Conservation (phyloP, 2,888 invertebrate genomes). For the Chrysolina haemoptera region DNA sequence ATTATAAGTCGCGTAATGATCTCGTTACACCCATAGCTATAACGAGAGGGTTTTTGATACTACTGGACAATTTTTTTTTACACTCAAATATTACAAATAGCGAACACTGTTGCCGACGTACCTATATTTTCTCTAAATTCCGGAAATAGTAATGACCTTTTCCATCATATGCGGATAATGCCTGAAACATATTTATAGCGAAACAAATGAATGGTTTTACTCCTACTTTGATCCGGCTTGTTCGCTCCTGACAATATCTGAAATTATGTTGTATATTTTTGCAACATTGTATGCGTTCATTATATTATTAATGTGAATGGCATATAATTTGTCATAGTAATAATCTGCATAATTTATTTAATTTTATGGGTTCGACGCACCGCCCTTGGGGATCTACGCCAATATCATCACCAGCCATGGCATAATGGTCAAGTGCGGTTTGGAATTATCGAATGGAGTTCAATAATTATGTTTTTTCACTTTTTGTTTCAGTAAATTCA, state of each 20-base stretch:
- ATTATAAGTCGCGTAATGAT: no score
- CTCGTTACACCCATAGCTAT: no score
- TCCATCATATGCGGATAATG: neutral
- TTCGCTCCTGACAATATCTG: slow-evolving; percentile 26
- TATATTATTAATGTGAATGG: slow-evolving; percentile 44
- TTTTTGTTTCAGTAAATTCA: no score
- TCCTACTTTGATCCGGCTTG: neutral
- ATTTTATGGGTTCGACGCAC: slow-evolving; percentile 40
- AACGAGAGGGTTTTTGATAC: no score
- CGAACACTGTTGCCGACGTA: no score
- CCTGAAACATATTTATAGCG: neutral
- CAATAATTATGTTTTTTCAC: neutral
- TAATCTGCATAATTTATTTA: slow-evolving; percentile 44
- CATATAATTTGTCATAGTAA: slow-evolving; percentile 45
- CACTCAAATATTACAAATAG: no score
- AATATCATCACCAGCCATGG: slow-evolving; percentile 14
- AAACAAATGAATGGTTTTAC: neutral
- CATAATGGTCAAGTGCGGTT: slow-evolving; percentile 7
- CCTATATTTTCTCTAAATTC: no score
- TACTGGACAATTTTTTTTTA: no score
- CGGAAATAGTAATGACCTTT: neutral
- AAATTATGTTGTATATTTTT: slow-evolving; percentile 35
- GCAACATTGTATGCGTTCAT: slow-evolving; percentile 33
- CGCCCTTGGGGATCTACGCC: slow-evolving; percentile 34
- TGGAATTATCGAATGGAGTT: slow-evolving; percentile 14